Conservation (phyloP, 2,888 invertebrate species). For the Drosophila trichaetosa region DNA sequence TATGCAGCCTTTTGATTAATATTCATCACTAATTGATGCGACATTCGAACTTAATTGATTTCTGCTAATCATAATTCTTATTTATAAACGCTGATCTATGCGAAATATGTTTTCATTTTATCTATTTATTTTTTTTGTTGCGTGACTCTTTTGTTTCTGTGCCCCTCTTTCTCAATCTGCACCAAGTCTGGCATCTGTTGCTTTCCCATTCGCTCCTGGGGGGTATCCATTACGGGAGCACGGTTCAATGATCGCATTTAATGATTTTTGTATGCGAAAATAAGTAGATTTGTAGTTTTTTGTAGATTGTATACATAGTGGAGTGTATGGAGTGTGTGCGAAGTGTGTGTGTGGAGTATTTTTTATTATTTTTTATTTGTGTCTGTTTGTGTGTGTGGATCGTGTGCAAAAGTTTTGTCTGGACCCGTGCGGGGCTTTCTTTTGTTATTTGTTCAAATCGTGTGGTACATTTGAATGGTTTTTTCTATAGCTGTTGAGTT, state of each 20-base stretch:
- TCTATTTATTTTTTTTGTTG: not conserved
- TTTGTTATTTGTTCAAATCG: slow-evolving; percentile 70
- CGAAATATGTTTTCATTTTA: slow-evolving; percentile 1
- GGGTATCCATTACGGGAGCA: slow-evolving; percentile 54
- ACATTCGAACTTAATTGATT: slow-evolving; percentile 34
- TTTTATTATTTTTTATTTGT: not conserved
- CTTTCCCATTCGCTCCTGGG: slow-evolving; percentile 8
- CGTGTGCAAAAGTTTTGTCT: slow-evolving; percentile 62
- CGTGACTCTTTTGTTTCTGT: slow-evolving; percentile 20
- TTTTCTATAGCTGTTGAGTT: slow-evolving; percentile 54
- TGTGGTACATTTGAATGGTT: slow-evolving; percentile 56
- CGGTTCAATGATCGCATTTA: slow-evolving; percentile 78
- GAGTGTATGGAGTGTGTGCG: slow-evolving; percentile 25
- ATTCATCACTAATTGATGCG: slow-evolving; percentile 48
- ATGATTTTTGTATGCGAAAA: slow-evolving; percentile 80
- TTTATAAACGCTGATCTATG: slow-evolving; percentile 66
- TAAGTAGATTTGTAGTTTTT: slow-evolving; percentile 73
- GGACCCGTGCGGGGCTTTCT: slow-evolving; percentile 74
- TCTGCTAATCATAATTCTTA: slow-evolving; percentile 66
- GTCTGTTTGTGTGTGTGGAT: slow-evolving; percentile 13
- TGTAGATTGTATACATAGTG: slow-evolving; percentile 31
- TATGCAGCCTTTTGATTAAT: slow-evolving; percentile 64
- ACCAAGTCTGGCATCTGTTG: not conserved
- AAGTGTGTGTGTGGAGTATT: slow-evolving; percentile 29
- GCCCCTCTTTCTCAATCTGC: not conserved